Conservation (phyloP, 1,140 invertebrate species). For the Augochlora pura region DNA sequence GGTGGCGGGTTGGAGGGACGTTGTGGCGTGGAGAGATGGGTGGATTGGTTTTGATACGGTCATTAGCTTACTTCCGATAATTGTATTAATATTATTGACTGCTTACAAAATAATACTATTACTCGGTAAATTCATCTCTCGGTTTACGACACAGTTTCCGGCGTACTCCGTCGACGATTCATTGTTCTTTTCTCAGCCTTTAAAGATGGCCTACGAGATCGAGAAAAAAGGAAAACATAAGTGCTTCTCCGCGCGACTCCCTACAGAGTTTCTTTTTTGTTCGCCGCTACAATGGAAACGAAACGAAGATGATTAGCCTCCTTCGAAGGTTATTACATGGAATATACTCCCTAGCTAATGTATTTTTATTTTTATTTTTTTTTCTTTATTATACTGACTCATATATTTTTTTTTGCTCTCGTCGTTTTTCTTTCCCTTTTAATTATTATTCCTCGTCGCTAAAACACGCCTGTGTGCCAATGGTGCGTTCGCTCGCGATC, state of each 20-base stretch:
- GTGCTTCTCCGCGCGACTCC: slow-evolving; percentile 17
- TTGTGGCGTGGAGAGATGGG: too few relatives aligned
- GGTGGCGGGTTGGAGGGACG: too few relatives aligned
- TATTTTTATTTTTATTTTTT: too few relatives aligned
- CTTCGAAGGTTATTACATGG: slow-evolving; percentile 51
- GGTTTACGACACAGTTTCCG: slow-evolving; percentile 58
- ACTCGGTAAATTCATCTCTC: slow-evolving; percentile 54
- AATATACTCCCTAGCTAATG: slow-evolving; percentile 56
- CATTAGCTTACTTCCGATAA: slow-evolving; percentile 46
- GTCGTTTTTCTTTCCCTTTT: slow-evolving; percentile 16
- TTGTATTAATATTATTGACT: slow-evolving; percentile 65
- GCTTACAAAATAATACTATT: slow-evolving; percentile 68
- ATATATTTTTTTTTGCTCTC: slow-evolving; percentile 10
- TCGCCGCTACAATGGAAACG: slow-evolving; percentile 27
- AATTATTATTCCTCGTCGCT: slow-evolving; percentile 20
- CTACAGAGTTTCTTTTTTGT: slow-evolving; percentile 14
- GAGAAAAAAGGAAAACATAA: slow-evolving; percentile 24
- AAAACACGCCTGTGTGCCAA: slow-evolving; percentile 48
- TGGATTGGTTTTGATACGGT: slow-evolving; percentile 40
- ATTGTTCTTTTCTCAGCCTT: slow-evolving; percentile 36
- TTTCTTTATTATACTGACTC: slow-evolving; percentile 2
- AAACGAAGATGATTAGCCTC: slow-evolving; percentile 42
- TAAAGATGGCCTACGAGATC: slow-evolving; percentile 55
- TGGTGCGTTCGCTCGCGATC: slow-evolving; percentile 46
- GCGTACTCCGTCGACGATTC: slow-evolving; percentile 31